Percentiles rank a stretch among this genome's conserved stretches.
phyloP scores from a whole-genome alignment of 2,888 invertebrate genomes.

The Heteromyza rotundicornis region DNA sequence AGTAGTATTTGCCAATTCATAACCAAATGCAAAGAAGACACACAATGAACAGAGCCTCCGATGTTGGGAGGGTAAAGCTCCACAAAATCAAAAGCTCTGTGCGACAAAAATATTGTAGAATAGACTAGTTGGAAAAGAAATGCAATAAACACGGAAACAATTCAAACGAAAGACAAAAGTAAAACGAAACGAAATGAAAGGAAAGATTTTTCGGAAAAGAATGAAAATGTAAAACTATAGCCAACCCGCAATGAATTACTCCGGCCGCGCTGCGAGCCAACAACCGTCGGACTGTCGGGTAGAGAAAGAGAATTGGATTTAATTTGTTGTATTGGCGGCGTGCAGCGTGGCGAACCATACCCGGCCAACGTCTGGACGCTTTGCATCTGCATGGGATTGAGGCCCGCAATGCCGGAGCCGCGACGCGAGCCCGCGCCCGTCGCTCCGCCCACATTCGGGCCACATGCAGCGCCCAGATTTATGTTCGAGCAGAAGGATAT shows the following conservation, averaged over 20 bases:
- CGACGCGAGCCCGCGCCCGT: conserved; percentile 69
- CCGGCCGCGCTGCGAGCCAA: conserved; percentile 78
- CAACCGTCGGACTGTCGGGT: conserved; percentile 86
- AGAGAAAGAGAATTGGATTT: conserved; percentile 89
- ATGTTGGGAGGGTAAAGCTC: not conserved
- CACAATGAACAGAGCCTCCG: not conserved
- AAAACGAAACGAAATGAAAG: too few species aligned
- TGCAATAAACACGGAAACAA: conserved; percentile 11
- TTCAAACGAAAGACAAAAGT: conserved; percentile 5
- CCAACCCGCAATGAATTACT: conserved; percentile 84
- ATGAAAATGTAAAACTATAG: conserved; percentile 43
- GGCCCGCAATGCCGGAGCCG: conserved; percentile 71
- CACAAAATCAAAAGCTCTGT: too few species aligned
- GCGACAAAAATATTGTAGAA: too few species aligned
- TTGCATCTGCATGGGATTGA: conserved; percentile 63
- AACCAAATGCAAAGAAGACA: not conserved
- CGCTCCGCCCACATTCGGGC: conserved; percentile 61
- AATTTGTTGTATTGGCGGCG: conserved; percentile 80
- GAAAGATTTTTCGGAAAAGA: conserved; percentile 9
- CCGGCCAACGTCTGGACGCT: conserved; percentile 65
- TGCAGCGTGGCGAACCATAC: conserved; percentile 70
- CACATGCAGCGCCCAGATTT: conserved; percentile 69
- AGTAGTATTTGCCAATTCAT: conserved; percentile 11
- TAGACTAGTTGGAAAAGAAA: too few species aligned
- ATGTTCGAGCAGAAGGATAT: conserved; percentile 89